Evolutionary conservation across 1,140 invertebrate species (phyloP).

Genomic region (Chrysopa pallens): DNA sequence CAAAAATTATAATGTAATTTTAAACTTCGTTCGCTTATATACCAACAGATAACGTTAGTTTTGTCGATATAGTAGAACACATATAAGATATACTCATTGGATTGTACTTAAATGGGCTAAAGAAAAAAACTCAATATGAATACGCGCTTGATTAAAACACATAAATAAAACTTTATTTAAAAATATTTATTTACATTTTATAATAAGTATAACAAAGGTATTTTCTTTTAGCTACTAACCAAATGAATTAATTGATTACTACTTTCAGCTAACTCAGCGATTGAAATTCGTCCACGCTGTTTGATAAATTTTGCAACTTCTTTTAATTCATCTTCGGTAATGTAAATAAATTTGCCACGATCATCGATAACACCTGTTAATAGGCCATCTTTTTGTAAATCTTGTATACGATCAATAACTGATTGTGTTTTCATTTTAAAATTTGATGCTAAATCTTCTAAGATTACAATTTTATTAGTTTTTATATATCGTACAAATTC

Average conservation of each 20-base stretch:
- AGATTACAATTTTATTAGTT: slow-evolving; percentile 80
- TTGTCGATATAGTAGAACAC: too few relatives aligned
- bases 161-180: too few relatives aligned
- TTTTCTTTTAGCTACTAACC: slow-evolving; percentile 12
- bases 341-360: slow-evolving; percentile 97
- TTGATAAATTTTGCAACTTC: slow-evolving; percentile 91
- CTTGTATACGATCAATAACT: slow-evolving; percentile 69
- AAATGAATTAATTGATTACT: slow-evolving; percentile 89
- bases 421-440: slow-evolving; percentile 88
- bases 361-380: slow-evolving; percentile 95
- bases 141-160: too few relatives aligned
- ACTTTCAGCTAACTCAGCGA: slow-evolving; percentile 81
- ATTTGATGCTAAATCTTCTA: slow-evolving; percentile 82
- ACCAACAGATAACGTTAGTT: too few relatives aligned
- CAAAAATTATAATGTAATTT: too few relatives aligned
- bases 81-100: too few relatives aligned
- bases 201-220: neutral
- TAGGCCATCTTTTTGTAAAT: slow-evolving; percentile 60
- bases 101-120: too few relatives aligned
- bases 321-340: slow-evolving; percentile 78
- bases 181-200: too few relatives aligned
- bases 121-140: too few relatives aligned
- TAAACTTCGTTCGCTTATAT: too few relatives aligned
- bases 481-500: slow-evolving; percentile 74
- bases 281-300: slow-evolving; percentile 85